Evolutionary conservation across 2,797 vertebrate genomes (phyloP).

Genomic region (Sebastes oblongus): DNA sequence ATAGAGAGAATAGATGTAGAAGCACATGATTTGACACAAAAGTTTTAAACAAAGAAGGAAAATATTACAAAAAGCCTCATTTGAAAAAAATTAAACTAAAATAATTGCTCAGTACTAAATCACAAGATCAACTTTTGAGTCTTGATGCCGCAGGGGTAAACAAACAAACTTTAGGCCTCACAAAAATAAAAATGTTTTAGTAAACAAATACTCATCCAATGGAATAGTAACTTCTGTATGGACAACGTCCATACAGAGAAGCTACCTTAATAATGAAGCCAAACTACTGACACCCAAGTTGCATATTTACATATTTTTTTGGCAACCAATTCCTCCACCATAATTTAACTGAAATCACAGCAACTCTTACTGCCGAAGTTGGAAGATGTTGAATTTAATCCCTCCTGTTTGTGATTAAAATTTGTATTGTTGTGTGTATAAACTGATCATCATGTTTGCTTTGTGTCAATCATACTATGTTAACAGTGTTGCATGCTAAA

Average conservation of each 20-base stretch:
- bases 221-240: no score
- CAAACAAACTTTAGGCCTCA: conserved; percentile 9
- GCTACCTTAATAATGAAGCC: conserved; percentile 3
- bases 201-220: conserved; percentile 18
- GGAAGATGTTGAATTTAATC: neutral
- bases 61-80: neutral
- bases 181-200: neutral
- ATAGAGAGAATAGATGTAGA: neutral
- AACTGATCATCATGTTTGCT: neutral
- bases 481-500: neutral
- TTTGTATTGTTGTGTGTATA: neutral
- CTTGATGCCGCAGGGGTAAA: conserved; percentile 31
- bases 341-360: conserved; percentile 2
- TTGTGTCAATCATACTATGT: neutral
- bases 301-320: conserved; percentile 11
- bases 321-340: conserved; percentile 9
- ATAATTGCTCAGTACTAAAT: neutral
- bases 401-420: neutral
- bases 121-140: neutral
- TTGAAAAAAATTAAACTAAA: neutral
- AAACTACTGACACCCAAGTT: conserved; percentile 17
- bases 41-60: neutral
- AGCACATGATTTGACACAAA: neutral
- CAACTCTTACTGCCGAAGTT: neutral
- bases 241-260: neutral